phyloP scores from a whole-genome alignment of 2,888 invertebrate species.

The Maniola hyperantus region DNA sequence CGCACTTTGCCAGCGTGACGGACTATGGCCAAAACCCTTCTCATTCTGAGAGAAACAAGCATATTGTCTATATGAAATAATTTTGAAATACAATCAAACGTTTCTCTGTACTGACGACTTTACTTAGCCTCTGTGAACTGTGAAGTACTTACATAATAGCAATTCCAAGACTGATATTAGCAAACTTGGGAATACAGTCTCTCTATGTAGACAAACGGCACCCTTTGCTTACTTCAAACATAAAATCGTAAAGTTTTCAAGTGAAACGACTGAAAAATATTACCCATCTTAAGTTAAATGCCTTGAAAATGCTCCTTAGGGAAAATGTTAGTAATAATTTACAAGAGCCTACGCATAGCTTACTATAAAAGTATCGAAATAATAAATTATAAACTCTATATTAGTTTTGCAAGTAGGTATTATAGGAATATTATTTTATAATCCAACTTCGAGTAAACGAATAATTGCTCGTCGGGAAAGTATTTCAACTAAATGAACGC shows the following conservation, averaged over 20 bases:
- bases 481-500: slow-evolving; percentile 40
- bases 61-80: too few relatives aligned
- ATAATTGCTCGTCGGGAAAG: slow-evolving; percentile 49
- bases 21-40: too few relatives aligned
- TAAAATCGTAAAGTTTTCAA: slow-evolving; percentile 66
- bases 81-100: background rate
- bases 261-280: slow-evolving; percentile 73
- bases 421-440: slow-evolving; percentile 4
- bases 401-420: background rate
- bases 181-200: slow-evolving; percentile 41
- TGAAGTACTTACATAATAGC: background rate
- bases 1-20: too few relatives aligned
- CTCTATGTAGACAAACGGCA: slow-evolving; percentile 38
- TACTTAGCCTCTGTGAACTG: background rate
- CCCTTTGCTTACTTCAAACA: slow-evolving; percentile 41
- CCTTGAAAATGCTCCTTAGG: slow-evolving; percentile 63
- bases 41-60: too few relatives aligned
- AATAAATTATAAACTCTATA: background rate
- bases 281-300: slow-evolving; percentile 76
- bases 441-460: slow-evolving; percentile 45
- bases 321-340: slow-evolving; percentile 62
- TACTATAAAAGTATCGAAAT: background rate
- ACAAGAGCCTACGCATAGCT: background rate
- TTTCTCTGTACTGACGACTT: background rate
- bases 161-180: slow-evolving; percentile 28